These are phyloP conservation scores for Mungos mungo DNA, from an alignment of 2,113 vertebrate species.

Conservation along the genomic window DNA sequence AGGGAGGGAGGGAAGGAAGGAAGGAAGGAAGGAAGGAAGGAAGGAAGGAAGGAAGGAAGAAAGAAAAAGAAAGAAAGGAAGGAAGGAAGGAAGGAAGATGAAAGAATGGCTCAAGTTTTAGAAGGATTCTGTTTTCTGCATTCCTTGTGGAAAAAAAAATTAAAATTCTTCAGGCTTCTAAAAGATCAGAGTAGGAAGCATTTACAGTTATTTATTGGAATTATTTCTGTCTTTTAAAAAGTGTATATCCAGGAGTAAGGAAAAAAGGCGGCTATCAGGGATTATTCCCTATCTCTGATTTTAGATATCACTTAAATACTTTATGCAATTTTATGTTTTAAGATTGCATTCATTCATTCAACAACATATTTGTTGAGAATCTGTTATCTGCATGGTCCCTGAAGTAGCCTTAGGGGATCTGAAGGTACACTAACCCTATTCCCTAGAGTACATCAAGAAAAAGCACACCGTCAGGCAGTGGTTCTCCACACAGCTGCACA, in stretches of 20 bases:
- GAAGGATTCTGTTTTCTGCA: neutral
- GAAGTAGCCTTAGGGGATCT: neutral
- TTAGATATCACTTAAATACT: neutral
- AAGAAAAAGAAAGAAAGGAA: too few species aligned
- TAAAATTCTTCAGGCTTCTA: neutral
- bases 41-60: neutral
- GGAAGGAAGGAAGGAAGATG: neutral
- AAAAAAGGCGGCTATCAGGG: neutral
- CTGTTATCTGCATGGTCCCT: neutral
- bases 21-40: neutral
- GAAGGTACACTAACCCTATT: neutral
- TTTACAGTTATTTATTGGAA: neutral
- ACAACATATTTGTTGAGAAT: neutral
- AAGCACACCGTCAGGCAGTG: neutral
- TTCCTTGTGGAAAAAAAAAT: conserved; percentile 12
- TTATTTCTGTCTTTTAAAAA: neutral
- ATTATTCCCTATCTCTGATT: neutral
- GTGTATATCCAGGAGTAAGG: neutral
- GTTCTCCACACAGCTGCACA: neutral
- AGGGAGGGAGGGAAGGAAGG: neutral
- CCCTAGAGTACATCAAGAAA: neutral
- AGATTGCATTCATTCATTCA: neutral
- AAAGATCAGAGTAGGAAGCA: neutral
- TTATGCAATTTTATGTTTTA: neutral
- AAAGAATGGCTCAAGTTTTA: neutral